These are phyloP conservation scores for Orthosia incerta DNA, from an alignment of 2,888 invertebrate species.

Conservation along the genomic window DNA sequence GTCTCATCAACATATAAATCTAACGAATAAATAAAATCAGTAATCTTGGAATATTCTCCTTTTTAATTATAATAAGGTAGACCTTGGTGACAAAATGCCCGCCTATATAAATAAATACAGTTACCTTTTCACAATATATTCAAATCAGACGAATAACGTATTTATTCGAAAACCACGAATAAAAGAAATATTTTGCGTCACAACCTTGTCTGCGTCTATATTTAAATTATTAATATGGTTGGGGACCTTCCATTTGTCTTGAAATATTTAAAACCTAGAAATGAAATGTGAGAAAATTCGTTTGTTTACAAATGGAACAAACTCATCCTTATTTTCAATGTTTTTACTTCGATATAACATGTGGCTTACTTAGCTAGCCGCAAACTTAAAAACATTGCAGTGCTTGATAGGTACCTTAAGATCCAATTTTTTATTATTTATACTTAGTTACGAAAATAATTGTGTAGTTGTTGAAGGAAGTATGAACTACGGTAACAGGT, in stretches of 20 bases:
- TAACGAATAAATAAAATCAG: not conserved
- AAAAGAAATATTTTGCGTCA: slow-evolving; percentile 25
- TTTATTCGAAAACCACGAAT: slow-evolving; percentile 13
- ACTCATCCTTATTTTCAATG: not conserved
- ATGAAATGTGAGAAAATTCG: slow-evolving; percentile 1
- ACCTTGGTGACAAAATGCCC: not conserved
- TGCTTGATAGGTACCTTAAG: too few relatives aligned
- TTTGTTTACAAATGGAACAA: not conserved
- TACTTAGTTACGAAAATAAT: too few relatives aligned
- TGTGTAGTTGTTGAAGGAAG: too few relatives aligned
- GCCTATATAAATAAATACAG: slow-evolving; percentile 6
- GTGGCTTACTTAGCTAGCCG: not conserved
- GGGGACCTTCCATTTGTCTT: slow-evolving; percentile 26
- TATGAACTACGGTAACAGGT: not conserved
- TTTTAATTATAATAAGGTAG: not conserved
- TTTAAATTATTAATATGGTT: slow-evolving; percentile 40
- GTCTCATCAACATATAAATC: not conserved
- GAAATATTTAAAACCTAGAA: slow-evolving; percentile 15
- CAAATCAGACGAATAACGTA: slow-evolving; percentile 17
- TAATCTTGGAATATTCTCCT: not conserved
- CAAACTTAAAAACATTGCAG: too few relatives aligned
- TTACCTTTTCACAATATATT: slow-evolving; percentile 27
- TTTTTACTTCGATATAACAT: not conserved
- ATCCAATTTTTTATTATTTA: too few relatives aligned
- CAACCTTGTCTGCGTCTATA: slow-evolving; percentile 41